Percentiles rank a stretch among this genome's conserved stretches.
phyloP scores from a whole-genome alignment of 2,888 invertebrate genomes.

The Trissolcus brochymenae region DNA sequence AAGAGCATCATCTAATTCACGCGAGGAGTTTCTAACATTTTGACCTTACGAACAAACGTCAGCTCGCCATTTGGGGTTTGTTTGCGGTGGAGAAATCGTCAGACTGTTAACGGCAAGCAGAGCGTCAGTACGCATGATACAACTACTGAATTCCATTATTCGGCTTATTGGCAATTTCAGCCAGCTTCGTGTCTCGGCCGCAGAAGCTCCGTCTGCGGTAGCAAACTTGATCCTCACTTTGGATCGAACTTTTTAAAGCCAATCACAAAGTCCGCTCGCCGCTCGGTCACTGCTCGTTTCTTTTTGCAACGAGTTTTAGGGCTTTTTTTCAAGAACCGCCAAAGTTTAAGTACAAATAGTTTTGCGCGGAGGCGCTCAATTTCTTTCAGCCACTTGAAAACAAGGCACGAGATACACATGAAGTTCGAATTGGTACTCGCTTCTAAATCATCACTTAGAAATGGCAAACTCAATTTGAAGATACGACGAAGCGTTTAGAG shows the following conservation, averaged over 20 bases:
- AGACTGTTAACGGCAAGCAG: constrained; percentile 35
- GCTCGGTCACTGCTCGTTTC: neutral
- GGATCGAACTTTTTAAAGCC: constrained; percentile 46
- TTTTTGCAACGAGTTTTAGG: constrained; percentile 28
- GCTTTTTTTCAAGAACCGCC: constrained; percentile 41
- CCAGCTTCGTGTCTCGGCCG: constrained; percentile 3
- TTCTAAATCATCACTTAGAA: neutral
- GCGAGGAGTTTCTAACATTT: constrained; percentile 41
- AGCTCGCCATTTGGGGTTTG: constrained; percentile 37
- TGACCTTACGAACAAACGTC: constrained; percentile 25
- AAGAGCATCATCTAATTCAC: constrained; percentile 17
- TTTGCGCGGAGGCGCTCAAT: constrained; percentile 2
- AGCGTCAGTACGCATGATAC: constrained; percentile 39
- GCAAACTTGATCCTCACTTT: constrained; percentile 8
- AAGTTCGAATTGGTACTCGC: neutral
- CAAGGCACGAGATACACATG: constrained; percentile 12
- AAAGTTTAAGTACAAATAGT: constrained; percentile 41
- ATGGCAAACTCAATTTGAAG: neutral
- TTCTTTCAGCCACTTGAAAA: constrained; percentile 21
- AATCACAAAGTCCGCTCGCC: constrained; percentile 28
- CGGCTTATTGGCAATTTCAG: constrained; percentile 53
- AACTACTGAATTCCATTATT: constrained; percentile 51
- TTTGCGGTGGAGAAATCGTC: constrained; percentile 35
- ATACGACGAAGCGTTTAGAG: neutral
- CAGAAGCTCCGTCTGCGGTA: constrained; percentile 8